These are phyloP conservation scores for Micrastur ruficollis DNA, from an alignment of 2,797 vertebrate genomes.

Conservation along the genomic window DNA sequence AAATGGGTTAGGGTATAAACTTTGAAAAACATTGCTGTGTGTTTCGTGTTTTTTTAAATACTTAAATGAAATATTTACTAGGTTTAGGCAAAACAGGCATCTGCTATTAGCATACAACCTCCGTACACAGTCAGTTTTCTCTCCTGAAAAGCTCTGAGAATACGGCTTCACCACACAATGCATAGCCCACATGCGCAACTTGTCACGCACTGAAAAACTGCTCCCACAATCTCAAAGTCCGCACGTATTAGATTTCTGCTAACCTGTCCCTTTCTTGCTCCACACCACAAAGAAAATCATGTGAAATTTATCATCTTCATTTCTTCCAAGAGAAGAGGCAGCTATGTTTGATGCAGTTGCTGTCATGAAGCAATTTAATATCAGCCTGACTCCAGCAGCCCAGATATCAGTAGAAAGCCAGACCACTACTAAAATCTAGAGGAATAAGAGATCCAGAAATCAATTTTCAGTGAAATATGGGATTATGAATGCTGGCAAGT, in stretches of 20 bases:
- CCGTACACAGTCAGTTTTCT: background rate
- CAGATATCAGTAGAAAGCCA: background rate
- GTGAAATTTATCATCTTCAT: background rate
- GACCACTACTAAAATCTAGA: background rate
- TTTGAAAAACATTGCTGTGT: background rate
- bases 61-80: slow-evolving; percentile 21
- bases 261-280: background rate
- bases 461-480: background rate
- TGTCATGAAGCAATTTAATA: background rate
- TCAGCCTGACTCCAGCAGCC: background rate
- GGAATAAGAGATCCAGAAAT: background rate
- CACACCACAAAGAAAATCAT: background rate
- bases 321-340: background rate
- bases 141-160: background rate
- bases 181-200: background rate
- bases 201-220: background rate
- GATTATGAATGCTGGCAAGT: background rate
- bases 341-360: background rate
- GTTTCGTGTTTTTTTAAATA: background rate
- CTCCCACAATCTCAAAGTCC: background rate
- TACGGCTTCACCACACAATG: background rate
- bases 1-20: background rate
- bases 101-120: background rate
- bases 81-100: slow-evolving; percentile 30
- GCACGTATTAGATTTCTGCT: background rate